These are phyloP conservation scores for Tautogolabrus adspersus DNA, from an alignment of 2,113 vertebrate species.

Conservation along the genomic window DNA sequence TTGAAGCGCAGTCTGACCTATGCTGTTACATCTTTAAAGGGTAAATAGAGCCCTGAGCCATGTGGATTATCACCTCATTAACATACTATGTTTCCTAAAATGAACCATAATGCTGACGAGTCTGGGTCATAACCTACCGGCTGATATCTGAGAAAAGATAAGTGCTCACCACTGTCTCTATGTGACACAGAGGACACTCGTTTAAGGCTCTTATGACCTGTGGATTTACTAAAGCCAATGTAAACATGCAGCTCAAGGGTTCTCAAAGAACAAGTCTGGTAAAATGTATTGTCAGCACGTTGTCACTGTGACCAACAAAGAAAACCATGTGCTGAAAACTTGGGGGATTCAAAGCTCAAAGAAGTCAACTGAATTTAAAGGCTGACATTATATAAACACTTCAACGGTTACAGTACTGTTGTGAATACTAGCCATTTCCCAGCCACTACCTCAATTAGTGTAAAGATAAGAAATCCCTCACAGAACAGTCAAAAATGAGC, in stretches of 20 bases:
- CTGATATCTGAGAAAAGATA: not conserved
- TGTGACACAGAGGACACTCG: not conserved
- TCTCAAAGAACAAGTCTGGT: not conserved
- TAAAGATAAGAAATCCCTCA: no score
- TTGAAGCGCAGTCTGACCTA: conserved; percentile 31
- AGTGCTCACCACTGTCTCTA: not conserved
- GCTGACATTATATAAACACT: no score
- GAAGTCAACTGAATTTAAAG: no score
- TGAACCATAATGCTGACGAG: conserved; percentile 12
- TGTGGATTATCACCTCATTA: conserved; percentile 30
- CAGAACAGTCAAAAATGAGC: no score
- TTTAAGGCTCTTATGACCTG: not conserved
- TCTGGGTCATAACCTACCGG: conserved; percentile 1
- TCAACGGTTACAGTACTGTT: no score
- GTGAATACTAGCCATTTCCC: no score
- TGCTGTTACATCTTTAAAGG: conserved; percentile 23
- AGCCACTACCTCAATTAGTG: no score
- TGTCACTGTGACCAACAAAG: no score
- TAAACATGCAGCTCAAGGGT: not conserved
- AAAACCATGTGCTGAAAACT: no score
- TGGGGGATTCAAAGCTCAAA: no score
- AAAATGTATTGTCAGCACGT: no score
- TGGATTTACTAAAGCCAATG: not conserved
- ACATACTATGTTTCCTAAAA: conserved; percentile 20
- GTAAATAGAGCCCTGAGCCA: conserved; percentile 20